Percentiles rank a stretch among this genome's conserved stretches.
phyloP scores from a whole-genome alignment of 1,140 invertebrate genomes.

The Reticulitermes speratus region DNA sequence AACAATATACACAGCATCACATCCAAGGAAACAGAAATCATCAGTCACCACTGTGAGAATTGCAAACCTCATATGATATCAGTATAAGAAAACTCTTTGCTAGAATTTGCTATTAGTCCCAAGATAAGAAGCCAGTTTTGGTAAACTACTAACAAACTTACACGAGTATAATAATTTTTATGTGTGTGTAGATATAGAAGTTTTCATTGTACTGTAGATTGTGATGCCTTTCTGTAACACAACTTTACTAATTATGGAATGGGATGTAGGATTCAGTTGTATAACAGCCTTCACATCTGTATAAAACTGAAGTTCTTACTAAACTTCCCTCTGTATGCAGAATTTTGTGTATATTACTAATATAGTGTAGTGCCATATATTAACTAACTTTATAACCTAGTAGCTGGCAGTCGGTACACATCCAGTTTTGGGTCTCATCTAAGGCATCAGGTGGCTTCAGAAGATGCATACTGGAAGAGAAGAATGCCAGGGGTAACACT shows the following conservation, averaged over 20 bases:
- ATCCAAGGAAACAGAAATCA: too few relatives aligned
- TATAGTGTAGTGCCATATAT: not conserved
- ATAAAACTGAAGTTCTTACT: not conserved
- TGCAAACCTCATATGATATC: too few relatives aligned
- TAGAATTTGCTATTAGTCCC: too few relatives aligned
- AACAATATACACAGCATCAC: too few relatives aligned
- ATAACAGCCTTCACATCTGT: not conserved
- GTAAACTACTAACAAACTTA: too few relatives aligned
- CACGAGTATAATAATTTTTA: not conserved
- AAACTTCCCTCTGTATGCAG: not conserved
- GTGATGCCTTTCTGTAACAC: not conserved
- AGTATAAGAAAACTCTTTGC: too few relatives aligned
- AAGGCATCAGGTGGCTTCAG: not conserved
- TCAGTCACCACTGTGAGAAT: too few relatives aligned
- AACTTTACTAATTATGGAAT: not conserved
- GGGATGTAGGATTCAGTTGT: not conserved
- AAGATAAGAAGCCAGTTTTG: too few relatives aligned
- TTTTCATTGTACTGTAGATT: not conserved
- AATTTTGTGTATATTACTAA: too few relatives aligned
- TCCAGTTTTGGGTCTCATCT: not conserved
- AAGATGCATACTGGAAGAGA: slow-evolving; percentile 19
- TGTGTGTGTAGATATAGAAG: not conserved
- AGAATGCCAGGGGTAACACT: slow-evolving; percentile 2
- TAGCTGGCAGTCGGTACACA: not conserved
- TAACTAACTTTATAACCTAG: slow-evolving; percentile 7